Evolutionary conservation across 2,113 vertebrate genomes (phyloP).

Genomic region (Fregetta grallaria): DNA sequence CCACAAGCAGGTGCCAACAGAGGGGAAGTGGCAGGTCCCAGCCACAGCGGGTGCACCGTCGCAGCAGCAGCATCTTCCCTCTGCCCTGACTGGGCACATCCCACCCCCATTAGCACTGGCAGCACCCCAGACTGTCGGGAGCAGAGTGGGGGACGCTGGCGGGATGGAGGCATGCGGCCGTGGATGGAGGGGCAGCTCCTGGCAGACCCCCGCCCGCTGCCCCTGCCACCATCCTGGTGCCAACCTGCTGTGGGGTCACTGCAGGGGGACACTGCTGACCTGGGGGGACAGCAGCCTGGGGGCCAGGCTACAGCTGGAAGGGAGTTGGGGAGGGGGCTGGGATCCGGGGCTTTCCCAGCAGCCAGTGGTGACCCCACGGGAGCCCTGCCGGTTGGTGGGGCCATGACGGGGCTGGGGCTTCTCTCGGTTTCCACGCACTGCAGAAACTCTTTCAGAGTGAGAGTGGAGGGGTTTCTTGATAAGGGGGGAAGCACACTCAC

Average conservation of each 20-base stretch:
- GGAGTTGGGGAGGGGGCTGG: fast-evolving
- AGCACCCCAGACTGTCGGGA: fast-evolving
- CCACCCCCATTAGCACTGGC: fast-evolving
- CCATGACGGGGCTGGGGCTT: background rate
- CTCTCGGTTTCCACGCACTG: background rate
- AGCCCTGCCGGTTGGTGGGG: fast-evolving
- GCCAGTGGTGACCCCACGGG: background rate
- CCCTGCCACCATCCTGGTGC: background rate
- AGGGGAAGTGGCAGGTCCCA: background rate
- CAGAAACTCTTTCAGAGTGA: background rate
- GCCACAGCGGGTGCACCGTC: fast-evolving
- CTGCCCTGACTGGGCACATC: fast-evolving
- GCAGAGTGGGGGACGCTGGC: fast-evolving
- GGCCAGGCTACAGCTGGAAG: background rate
- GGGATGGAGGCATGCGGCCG: fast-evolving
- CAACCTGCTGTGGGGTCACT: background rate
- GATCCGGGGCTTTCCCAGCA: background rate
- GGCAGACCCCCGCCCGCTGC: background rate
- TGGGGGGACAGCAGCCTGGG: background rate
- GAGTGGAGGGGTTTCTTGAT: background rate
- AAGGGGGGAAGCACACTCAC: background rate
- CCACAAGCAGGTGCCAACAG: background rate
- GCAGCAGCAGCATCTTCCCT: background rate
- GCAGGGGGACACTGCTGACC: background rate
- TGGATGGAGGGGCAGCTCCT: background rate